These are phyloP conservation scores for Acrobasis suavella DNA, from an alignment of 2,888 invertebrate genomes.

Conservation along the genomic window DNA sequence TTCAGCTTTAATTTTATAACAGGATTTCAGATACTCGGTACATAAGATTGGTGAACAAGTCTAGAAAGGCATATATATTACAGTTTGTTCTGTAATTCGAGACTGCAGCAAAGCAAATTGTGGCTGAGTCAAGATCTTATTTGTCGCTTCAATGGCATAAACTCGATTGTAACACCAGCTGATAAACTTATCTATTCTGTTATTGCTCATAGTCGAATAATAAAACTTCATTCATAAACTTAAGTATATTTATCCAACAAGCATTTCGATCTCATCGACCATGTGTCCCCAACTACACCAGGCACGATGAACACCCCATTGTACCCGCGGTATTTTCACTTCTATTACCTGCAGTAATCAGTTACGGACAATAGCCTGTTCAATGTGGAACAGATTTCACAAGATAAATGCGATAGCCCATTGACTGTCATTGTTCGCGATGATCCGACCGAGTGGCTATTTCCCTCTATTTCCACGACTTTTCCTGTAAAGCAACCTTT, in stretches of 20 bases:
- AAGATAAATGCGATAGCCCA: constrained; percentile 58
- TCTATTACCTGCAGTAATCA: constrained; percentile 74
- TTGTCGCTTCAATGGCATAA: no score
- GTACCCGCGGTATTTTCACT: constrained; percentile 53
- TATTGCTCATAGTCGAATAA: no score
- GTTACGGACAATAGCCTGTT: constrained; percentile 62
- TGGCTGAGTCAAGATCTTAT: no score
- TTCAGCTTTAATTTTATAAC: no score
- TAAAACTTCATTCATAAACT: not conserved
- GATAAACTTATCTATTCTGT: no score
- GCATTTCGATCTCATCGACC: not conserved
- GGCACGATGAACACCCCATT: constrained; percentile 52
- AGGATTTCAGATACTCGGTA: constrained; percentile 8
- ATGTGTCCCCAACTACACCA: constrained; percentile 26
- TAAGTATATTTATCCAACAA: not conserved
- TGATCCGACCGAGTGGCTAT: constrained; percentile 44
- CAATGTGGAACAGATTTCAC: constrained; percentile 61
- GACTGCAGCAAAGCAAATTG: no score
- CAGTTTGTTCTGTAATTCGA: no score
- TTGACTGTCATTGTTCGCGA: constrained; percentile 36
- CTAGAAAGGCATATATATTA: no score
- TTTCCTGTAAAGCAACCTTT: constrained; percentile 66
- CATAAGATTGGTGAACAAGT: constrained; percentile 10
- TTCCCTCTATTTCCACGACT: constrained; percentile 49
- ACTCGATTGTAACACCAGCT: no score